These are phyloP conservation scores for Tyrannus savana DNA, from an alignment of 2,113 vertebrate genomes.

Conservation along the genomic window DNA sequence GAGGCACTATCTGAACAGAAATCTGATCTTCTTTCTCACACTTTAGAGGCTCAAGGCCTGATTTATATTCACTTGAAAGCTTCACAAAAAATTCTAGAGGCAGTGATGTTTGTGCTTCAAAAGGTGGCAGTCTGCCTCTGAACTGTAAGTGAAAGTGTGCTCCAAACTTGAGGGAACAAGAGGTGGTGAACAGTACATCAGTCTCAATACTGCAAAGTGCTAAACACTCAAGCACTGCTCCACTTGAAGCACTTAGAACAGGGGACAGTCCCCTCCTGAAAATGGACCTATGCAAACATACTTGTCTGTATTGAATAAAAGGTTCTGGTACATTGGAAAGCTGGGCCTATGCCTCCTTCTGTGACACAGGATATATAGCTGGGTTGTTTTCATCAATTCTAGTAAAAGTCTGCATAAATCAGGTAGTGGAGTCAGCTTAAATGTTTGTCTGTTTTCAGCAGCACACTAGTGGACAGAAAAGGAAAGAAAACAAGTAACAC, in stretches of 20 bases:
- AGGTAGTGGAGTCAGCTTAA: neutral
- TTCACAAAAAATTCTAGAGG: neutral
- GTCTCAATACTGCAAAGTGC: neutral
- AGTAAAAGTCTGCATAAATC: neutral
- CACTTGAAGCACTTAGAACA: neutral
- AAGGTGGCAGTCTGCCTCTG: neutral
- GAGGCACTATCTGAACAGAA: neutral
- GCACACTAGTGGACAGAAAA: neutral
- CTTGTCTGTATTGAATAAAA: neutral
- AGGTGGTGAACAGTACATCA: neutral
- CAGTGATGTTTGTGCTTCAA: neutral
- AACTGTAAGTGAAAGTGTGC: fast-evolving
- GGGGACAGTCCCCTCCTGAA: neutral
- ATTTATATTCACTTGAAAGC: neutral
- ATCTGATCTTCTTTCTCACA: neutral
- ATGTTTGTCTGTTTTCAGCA: neutral
- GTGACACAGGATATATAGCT: neutral
- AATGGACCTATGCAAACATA: neutral
- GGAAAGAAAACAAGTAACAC: neutral
- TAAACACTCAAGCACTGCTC: neutral
- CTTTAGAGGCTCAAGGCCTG: neutral
- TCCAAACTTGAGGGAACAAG: neutral
- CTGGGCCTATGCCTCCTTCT: neutral
- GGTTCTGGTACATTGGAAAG: neutral
- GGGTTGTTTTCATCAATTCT: neutral